Evolutionary conservation across 2,888 invertebrate genomes (phyloP).

Genomic region (Mongoloraphidia duomilia): DNA sequence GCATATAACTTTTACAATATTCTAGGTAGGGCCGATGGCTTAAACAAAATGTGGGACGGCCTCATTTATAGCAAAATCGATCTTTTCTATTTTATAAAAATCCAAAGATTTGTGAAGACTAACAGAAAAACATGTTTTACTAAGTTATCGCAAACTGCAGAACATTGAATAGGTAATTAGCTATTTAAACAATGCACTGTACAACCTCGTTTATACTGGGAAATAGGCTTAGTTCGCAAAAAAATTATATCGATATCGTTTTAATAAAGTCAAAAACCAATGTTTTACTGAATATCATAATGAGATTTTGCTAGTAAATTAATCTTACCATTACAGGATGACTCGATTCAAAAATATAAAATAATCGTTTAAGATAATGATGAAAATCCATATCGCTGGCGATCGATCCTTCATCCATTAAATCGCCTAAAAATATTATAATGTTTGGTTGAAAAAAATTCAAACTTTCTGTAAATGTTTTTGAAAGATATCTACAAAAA

Average conservation of each 20-base stretch:
- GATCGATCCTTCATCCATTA: conserved; percentile 87
- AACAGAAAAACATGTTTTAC: too few species aligned
- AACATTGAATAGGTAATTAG: neutral
- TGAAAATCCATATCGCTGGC: conserved; percentile 56
- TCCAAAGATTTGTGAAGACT: too few species aligned
- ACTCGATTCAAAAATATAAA: conserved; percentile 41
- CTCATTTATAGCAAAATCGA: too few species aligned
- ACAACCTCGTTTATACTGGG: neutral
- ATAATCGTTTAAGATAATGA: conserved; percentile 59
- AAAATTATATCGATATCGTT: too few species aligned
- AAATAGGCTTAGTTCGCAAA: neutral
- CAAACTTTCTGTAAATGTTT: conserved; percentile 61
- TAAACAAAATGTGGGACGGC: too few species aligned
- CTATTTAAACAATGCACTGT: neutral
- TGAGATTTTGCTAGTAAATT: neutral
- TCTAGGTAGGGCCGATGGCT: too few species aligned
- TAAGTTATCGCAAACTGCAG: too few species aligned
- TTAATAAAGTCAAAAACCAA: too few species aligned
- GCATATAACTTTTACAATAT: too few species aligned
- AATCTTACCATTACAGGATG: conserved; percentile 24
- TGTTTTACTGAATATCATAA: neutral
- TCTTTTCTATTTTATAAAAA: too few species aligned
- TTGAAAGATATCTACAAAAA: conserved; percentile 54
- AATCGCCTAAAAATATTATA: conserved; percentile 81
- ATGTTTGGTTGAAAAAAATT: conserved; percentile 65